phyloP scores from a whole-genome alignment of 2,113 vertebrate species.

The Lagenorhynchus albirostris region DNA sequence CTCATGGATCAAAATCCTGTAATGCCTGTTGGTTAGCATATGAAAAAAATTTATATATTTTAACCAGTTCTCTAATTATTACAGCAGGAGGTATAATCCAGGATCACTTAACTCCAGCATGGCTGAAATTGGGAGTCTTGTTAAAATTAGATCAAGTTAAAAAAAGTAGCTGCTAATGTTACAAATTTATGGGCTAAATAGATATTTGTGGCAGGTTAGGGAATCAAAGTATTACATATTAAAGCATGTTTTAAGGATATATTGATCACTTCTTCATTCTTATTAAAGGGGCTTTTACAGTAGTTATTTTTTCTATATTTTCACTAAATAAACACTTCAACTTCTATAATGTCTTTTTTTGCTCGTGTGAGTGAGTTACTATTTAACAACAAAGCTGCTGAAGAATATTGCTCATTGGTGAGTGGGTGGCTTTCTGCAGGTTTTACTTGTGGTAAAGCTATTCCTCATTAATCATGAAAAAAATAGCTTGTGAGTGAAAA shows the following conservation, averaged over 20 bases:
- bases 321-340: background rate
- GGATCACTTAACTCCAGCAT: background rate
- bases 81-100: background rate
- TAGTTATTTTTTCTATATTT: background rate
- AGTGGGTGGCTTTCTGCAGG: background rate
- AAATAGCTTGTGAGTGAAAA: conserved; percentile 4
- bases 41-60: background rate
- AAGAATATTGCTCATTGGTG: background rate
- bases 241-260: background rate
- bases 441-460: background rate
- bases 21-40: background rate
- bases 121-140: background rate
- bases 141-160: conserved; percentile 1
- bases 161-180: background rate
- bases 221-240: background rate
- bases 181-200: background rate
- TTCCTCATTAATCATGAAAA: conserved; percentile 16
- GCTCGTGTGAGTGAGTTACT: background rate
- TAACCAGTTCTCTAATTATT: background rate
- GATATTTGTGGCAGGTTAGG: background rate
- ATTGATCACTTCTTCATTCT: background rate
- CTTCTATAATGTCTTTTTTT: background rate
- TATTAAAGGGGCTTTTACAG: background rate
- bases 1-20: background rate
- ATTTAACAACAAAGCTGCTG: background rate